Percentiles rank a stretch among this genome's conserved stretches.
phyloP scores from a whole-genome alignment of 2,797 vertebrate species.

The Okamejei kenojei region DNA sequence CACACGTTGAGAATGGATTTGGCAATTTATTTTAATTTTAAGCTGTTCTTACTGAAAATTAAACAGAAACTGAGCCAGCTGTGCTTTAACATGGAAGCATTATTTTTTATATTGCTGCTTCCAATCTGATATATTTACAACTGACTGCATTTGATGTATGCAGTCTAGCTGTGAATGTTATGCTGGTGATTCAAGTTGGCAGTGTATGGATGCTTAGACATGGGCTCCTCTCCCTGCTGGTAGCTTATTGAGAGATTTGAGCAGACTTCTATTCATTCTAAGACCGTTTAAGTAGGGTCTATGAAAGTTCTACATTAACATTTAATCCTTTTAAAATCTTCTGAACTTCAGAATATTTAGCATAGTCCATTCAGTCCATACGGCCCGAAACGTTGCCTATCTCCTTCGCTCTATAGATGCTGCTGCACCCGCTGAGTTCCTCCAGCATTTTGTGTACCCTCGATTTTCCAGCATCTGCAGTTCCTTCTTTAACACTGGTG shows the following conservation, averaged over 20 bases:
- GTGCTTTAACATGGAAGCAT: neutral
- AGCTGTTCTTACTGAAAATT: neutral
- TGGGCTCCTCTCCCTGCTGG: neutral
- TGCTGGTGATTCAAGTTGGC: neutral
- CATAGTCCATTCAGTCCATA: no score
- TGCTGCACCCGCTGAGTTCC: no score
- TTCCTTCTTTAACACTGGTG: no score
- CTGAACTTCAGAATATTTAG: no score
- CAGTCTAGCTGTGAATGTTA: neutral
- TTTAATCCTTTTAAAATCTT: no score
- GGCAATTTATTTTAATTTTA: neutral
- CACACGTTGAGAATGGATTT: neutral
- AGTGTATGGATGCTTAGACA: neutral
- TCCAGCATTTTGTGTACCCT: no score
- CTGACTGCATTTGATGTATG: neutral
- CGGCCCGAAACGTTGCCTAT: no score
- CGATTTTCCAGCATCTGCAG: no score
- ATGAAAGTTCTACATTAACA: no score
- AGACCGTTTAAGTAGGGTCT: neutral
- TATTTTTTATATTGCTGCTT: neutral
- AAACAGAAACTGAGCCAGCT: neutral
- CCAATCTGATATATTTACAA: neutral
- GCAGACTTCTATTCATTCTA: neutral
- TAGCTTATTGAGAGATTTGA: neutral
- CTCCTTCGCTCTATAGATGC: no score